Evolutionary conservation across 2,113 vertebrate genomes (phyloP).

Genomic region (Malurus alboscapulatus): DNA sequence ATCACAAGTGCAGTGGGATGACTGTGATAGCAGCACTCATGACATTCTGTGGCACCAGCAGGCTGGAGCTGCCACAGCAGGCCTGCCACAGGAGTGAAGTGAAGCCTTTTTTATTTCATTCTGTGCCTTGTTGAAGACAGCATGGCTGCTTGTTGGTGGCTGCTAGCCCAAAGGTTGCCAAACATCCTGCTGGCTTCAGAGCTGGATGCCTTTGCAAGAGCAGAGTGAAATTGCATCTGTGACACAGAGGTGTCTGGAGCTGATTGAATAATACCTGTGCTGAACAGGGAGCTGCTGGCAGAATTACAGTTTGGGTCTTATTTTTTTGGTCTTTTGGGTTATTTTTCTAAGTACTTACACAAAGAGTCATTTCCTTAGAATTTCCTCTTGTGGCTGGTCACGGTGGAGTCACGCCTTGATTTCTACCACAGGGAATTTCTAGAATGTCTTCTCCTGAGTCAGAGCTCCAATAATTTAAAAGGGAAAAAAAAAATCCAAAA

Average conservation of each 20-base stretch:
- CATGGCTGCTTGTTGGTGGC: not conserved
- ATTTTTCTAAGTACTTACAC: not conserved
- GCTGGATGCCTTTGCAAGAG: not conserved
- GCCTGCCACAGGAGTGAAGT: not conserved
- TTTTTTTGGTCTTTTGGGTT: not conserved
- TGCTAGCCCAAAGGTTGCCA: not conserved
- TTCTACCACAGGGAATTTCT: constrained; percentile 15
- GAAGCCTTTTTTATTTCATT: not conserved
- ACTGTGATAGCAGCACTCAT: not conserved
- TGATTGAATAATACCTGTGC: not conserved
- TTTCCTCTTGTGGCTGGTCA: constrained; percentile 1
- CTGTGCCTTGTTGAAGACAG: not conserved
- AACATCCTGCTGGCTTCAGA: not conserved
- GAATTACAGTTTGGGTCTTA: not conserved
- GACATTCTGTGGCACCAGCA: not conserved
- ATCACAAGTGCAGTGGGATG: not conserved
- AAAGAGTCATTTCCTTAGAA: constrained; percentile 6
- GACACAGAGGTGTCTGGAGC: not conserved
- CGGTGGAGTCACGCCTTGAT: not conserved
- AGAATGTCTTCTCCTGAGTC: constrained; percentile 18
- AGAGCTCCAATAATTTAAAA: not conserved
- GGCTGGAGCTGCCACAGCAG: not conserved
- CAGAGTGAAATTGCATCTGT: not conserved
- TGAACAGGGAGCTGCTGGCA: not conserved
- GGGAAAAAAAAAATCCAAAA: not conserved